Base-by-base conservation (phyloP, 1,140 invertebrate genomes). In the Metopolophium dirhodum region DNA sequence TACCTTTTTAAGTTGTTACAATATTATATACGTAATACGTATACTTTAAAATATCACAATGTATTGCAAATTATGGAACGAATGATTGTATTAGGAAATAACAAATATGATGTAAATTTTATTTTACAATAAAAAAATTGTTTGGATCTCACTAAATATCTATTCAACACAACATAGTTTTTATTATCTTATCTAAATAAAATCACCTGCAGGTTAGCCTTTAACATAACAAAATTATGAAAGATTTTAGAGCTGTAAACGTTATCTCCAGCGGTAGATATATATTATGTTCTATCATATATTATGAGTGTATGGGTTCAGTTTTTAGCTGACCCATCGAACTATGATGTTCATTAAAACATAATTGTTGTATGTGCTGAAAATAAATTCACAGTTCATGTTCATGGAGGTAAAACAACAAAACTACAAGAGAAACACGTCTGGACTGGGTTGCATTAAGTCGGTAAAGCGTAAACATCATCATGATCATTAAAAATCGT, bases 181-280 rank as follows among this genome's bases (percentile, higher is more conserved):
- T 47, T 7, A 86, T 86, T 30, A 86, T 86, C 85, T 23, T 23
- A 86, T 41, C 41, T 30, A 47, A 86, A 86, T 45, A 45, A 88
- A 88, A 88, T 88, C 35, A 90, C 88, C 37, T 61, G 51, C 20
- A 7, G 57, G 35, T 90, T 61, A 61, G 49, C 88, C n/a, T 90
- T 90, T 90, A 41, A 37, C 37, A 90, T 41, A 37, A 90, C n/a
- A 90, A 90, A 57, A 90, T 57, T 90, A 90, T 88, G 86, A 88
- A 88, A 88, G 26, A 88, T 88, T 49, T 88, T 18, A n/a, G n/a
- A 49, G 14, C 47, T 35, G 14, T 26, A 49, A 35, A 49, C 7
- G 26, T 88, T 49, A 88, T 88, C 47, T 88, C 86, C 45, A 88
- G 83, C n/a, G 45, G n/a, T 86, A 86, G 11, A 22, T 45, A 9